phyloP scores from a whole-genome alignment of 2,113 vertebrate genomes.

The Phasianus colchicus region DNA sequence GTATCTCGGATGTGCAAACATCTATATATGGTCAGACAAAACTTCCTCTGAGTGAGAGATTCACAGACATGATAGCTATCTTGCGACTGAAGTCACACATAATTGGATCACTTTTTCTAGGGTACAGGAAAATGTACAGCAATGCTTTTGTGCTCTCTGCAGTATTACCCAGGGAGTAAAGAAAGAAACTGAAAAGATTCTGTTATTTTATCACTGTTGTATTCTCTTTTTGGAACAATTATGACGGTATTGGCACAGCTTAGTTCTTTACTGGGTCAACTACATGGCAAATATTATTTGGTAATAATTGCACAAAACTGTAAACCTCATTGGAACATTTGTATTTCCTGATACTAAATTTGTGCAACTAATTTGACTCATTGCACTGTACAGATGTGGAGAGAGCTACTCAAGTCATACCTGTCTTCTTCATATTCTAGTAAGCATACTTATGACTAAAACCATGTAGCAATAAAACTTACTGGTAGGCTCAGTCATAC shows the following conservation, averaged over 20 bases:
- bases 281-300: not conserved
- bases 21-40: not conserved
- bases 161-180: not conserved
- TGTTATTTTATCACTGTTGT: not conserved
- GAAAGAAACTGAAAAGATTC: not conserved
- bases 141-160: not conserved
- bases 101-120: not conserved
- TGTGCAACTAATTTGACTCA: not conserved
- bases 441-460: not conserved
- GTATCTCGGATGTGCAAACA: not conserved
- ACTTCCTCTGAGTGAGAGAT: not conserved
- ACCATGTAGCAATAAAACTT: not conserved
- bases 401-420: not conserved
- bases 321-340: not conserved
- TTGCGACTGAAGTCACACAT: not conserved
- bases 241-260: not conserved
- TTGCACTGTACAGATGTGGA: not conserved
- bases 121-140: not conserved
- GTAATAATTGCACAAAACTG: not conserved
- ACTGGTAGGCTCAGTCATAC: constrained; percentile 13
- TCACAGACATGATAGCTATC: not conserved
- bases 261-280: not conserved
- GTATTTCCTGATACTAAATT: not conserved
- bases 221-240: not conserved
- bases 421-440: not conserved